Percentiles rank a stretch among this genome's conserved stretches.
phyloP scores from a whole-genome alignment of 2,888 invertebrate genomes.

The Laspeyria flexula region DNA sequence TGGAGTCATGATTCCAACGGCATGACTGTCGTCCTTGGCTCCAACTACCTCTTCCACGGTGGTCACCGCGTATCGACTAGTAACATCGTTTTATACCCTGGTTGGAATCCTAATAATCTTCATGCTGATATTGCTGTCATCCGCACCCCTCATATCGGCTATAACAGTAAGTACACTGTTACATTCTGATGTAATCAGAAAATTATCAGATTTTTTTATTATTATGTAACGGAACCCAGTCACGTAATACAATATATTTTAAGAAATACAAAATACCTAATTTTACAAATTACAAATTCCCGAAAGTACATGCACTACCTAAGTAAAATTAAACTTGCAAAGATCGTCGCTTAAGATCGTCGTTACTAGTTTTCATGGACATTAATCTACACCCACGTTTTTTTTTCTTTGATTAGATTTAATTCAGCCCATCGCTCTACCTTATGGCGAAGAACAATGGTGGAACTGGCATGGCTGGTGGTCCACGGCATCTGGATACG shows the following conservation, averaged over 20 bases:
- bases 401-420: not conserved
- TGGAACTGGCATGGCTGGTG: not conserved
- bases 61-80: conserved; percentile 25
- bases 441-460: not conserved
- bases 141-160: not conserved
- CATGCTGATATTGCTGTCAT: conserved; percentile 24
- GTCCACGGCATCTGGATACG: conserved; percentile 2
- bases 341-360: too few species aligned
- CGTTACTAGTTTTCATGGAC: too few species aligned
- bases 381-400: too few species aligned
- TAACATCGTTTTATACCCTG: conserved; percentile 19
- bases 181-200: too few species aligned
- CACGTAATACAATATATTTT: too few species aligned
- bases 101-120: conserved; percentile 11
- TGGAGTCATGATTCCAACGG: too few species aligned
- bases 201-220: too few species aligned
- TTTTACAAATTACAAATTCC: too few species aligned
- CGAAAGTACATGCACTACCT: too few species aligned
- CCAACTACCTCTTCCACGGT: conserved; percentile 34
- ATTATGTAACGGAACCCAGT: too few species aligned
- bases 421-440: conserved; percentile 2
- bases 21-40: conserved; percentile 51
- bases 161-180: not conserved
- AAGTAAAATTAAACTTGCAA: too few species aligned
- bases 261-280: too few species aligned